Evolutionary conservation across 1,140 invertebrate species (phyloP), one percentile per base, ranked within the genome.

Genomic region (Globodera ellingtonae): DNA sequence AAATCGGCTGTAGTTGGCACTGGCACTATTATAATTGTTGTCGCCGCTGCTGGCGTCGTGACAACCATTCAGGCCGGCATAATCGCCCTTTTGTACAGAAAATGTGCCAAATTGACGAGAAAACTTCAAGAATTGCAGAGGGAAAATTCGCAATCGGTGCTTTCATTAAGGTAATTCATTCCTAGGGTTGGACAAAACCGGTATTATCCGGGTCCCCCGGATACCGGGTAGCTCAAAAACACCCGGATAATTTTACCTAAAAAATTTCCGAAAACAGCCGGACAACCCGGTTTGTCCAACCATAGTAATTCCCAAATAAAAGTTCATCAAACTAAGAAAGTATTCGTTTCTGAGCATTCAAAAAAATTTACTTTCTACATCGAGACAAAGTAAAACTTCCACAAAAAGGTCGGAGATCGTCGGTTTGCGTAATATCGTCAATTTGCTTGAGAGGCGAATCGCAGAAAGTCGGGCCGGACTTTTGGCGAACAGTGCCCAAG

Each of bases 11-110:
- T 15, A 9, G 9, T 52, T 15, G 52, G 52, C 52, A 52, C 52
- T 52, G 52, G 9, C 52, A 52, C 35, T 35, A 35, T 35, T 35
- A 35, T 35, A 0, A 35, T 52, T 52, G 52, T 15, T 52, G 8
- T 74, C 15, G 62, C 62, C 62, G n/a, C 62, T 18, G 62, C 62
- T n/a, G 72, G 72, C 35, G 47, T 46, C 24, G 24, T 74, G 62
- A 48, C 46, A 48, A 59, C 72, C 35, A 56, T 74, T 56, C 52
- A 74, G 21, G 47, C 35, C 35, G 72, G 35, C 35, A 24, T 74
- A 24, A 56, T 74, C 47, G 62, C 62, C 35, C 10, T 56, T 52
- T 48, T 74, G 35, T 74, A 74, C 62, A 74, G 72, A 48, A 74
- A 15, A 74, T 74, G 62, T 74, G 62, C 52, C 52, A 47, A 74